Base-by-base conservation (phyloP, 2,888 invertebrate species). In the Drosophila ustulata region DNA sequence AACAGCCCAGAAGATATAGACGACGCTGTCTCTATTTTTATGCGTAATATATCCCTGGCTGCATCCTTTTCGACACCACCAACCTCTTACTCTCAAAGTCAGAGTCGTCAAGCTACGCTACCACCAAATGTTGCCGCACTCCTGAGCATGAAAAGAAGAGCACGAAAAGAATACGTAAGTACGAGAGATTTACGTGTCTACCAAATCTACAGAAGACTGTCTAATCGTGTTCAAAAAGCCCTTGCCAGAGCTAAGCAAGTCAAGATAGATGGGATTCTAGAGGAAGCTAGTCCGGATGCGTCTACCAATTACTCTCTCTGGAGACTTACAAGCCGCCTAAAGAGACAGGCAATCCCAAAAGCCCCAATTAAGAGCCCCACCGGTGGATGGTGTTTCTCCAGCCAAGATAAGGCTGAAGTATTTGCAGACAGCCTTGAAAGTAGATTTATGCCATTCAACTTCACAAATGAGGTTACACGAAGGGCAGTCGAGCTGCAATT, bases 371-470 rank as follows among this genome's bases (percentile, higher is more conserved):
- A 28, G 26, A 9, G 37, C 13, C 57, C 47, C 4, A 26, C 26
- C 3, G 47, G 37, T 7, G 37, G 47, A 9, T 47, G 57, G 57
- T 57, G 63, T 1, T 55, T 30, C 45, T 55, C 63, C 2, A 55
- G 49, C 6, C 49, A 55, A 9, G 23, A 63, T 3, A 41, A 63
- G 30, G 47, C 55, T 9, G 49, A 63, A 30, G 9, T 49, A 2
- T 49, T 55, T 55, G 47, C 63, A 18, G 1, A 18, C 18, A 18
- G 18, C 18, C 18, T 18, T 18, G 18, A 18, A 18, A 18, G 2
- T 18, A 18, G 52, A 18, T 46, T 52, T 8, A 52, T 45, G 28
- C 61, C 52, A 4, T 46, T 52, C 5, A 45, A 11, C 1, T 8
- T 18, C 1, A 28, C 58, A 13, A 11, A 6, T 9, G 43, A 7